Evolutionary conservation across 2,797 vertebrate genomes (phyloP).

Genomic region (Microcaecilia unicolor): DNA sequence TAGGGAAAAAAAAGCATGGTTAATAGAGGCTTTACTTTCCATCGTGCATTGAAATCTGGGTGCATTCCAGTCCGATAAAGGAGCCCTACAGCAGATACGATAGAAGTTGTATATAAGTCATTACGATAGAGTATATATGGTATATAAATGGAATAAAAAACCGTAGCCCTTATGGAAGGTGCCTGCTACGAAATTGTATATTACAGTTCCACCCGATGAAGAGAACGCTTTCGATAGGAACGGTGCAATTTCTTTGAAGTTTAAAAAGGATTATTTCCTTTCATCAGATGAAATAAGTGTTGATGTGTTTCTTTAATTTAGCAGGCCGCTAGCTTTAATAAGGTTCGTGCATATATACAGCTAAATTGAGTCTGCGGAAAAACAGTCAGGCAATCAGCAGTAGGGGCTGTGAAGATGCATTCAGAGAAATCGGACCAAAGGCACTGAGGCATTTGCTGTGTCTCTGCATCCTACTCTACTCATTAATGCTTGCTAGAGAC

Average conservation of each 20-base stretch:
- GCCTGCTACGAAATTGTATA: not conserved
- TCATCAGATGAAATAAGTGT: not conserved
- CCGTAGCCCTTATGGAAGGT: slow-evolving; percentile 9
- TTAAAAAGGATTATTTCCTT: not conserved
- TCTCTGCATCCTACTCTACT: not conserved
- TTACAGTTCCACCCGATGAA: not conserved
- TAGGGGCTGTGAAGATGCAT: not conserved
- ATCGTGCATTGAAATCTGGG: slow-evolving; percentile 9
- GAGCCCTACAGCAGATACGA: slow-evolving; percentile 5
- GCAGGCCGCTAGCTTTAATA: not conserved
- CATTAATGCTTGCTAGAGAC: not conserved
- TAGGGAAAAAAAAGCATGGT: slow-evolving; percentile 4
- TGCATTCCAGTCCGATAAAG: not conserved
- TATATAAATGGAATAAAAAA: slow-evolving; percentile 10
- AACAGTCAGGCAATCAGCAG: not conserved
- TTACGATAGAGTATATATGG: slow-evolving; percentile 5
- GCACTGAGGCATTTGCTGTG: not conserved
- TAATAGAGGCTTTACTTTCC: slow-evolving; percentile 1
- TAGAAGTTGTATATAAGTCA: slow-evolving; percentile 15
- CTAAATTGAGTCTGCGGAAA: not conserved
- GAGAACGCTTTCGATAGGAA: no score
- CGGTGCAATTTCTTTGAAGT: no score
- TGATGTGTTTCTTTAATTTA: not conserved
- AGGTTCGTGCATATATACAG: not conserved
- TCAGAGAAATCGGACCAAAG: not conserved